These are phyloP conservation scores for Eulithis testata DNA, from an alignment of 2,888 invertebrate genomes.

Conservation along the genomic window DNA sequence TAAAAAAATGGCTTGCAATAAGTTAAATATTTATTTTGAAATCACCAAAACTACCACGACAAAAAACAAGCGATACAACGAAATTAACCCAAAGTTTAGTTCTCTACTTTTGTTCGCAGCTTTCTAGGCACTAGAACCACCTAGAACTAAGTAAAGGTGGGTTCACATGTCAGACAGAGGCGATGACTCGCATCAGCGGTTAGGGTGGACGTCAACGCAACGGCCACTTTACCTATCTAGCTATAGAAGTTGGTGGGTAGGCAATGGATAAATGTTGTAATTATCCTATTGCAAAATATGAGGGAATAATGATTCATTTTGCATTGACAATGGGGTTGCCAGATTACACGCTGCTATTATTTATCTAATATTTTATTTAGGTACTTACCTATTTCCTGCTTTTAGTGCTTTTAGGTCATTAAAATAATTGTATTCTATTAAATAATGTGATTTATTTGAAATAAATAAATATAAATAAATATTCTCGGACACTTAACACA, in stretches of 20 bases:
- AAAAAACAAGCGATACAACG: too few relatives aligned
- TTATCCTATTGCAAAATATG: slow-evolving; percentile 25
- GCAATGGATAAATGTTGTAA: background rate
- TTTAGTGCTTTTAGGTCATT: slow-evolving; percentile 3
- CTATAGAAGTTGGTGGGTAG: background rate
- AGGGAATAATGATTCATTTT: slow-evolving; percentile 15
- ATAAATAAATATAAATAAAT: too few relatives aligned
- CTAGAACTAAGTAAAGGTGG: background rate
- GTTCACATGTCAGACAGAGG: background rate
- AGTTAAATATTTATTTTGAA: too few relatives aligned
- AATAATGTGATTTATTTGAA: slow-evolving; percentile 2
- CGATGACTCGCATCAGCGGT: slow-evolving; percentile 19
- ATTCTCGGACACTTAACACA: too few relatives aligned
- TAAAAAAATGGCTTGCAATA: too few relatives aligned
- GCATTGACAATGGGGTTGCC: slow-evolving; percentile 1
- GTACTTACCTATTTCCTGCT: slow-evolving; percentile 5
- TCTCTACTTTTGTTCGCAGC: too few relatives aligned
- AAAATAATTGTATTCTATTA: slow-evolving; percentile 7
- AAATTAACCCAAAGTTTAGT: too few relatives aligned
- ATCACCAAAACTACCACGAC: too few relatives aligned
- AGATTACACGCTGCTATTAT: slow-evolving; percentile 1
- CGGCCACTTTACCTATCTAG: background rate
- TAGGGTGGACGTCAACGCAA: slow-evolving; percentile 13
- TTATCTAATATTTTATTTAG: slow-evolving; percentile 5
- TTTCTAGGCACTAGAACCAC: too few relatives aligned